These are phyloP conservation scores for Druon quercuslanigerum DNA, from an alignment of 1,140 invertebrate genomes.

Conservation along the genomic window DNA sequence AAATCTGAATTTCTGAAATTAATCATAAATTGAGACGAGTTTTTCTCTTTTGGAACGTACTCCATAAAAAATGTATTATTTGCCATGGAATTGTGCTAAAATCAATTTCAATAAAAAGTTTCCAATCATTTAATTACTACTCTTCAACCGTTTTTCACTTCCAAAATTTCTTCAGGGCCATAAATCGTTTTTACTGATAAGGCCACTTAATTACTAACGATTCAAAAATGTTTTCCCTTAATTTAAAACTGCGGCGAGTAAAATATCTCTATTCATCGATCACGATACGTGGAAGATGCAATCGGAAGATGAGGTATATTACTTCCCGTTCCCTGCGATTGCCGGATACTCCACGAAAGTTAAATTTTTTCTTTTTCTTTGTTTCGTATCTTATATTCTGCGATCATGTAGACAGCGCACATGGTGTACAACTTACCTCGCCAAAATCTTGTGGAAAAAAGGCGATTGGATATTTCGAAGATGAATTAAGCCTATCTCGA, in stretches of 20 bases:
- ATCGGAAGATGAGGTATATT: conserved; percentile 23
- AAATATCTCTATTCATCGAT: conserved; percentile 31
- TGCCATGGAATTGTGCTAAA: no score
- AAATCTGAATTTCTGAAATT: no score
- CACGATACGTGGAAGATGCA: neutral
- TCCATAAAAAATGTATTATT: no score
- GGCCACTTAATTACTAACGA: neutral
- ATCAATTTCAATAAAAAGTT: no score
- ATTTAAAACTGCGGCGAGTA: conserved; percentile 4
- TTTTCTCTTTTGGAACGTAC: no score
- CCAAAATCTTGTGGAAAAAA: conserved; percentile 10
- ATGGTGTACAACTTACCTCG: neutral
- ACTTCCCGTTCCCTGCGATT: conserved; percentile 1
- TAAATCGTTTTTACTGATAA: neutral
- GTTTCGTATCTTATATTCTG: neutral
- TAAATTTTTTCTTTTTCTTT: conserved; percentile 13
- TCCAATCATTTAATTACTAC: no score
- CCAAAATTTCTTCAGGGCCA: neutral
- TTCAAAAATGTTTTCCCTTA: neutral
- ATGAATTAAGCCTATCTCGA: conserved; percentile 8
- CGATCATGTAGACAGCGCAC: conserved; percentile 5
- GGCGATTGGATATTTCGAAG: conserved; percentile 16
- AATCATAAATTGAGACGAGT: no score
- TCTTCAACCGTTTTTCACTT: neutral
- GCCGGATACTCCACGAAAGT: neutral